phyloP scores from a whole-genome alignment of 2,797 vertebrate genomes.

The Channa striata region DNA sequence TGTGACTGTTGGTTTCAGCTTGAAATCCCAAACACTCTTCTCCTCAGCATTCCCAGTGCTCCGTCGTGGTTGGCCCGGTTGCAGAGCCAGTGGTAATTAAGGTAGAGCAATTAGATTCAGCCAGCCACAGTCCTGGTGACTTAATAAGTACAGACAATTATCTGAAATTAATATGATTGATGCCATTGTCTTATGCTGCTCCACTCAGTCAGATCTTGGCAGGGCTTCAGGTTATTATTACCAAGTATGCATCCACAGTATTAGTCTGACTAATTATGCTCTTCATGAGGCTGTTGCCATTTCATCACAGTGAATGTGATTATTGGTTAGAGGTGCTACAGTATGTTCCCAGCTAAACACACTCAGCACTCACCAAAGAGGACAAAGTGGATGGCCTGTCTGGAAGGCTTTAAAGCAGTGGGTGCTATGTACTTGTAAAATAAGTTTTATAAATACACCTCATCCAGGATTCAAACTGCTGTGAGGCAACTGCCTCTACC shows the following conservation, averaged over 20 bases:
- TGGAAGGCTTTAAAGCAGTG: conserved; percentile 26
- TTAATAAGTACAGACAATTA: conserved; percentile 73
- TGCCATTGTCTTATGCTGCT: conserved; percentile 53
- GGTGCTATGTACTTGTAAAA: conserved; percentile 43
- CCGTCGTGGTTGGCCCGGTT: conserved; percentile 49
- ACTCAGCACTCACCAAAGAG: conserved; percentile 36
- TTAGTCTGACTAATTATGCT: conserved; percentile 65
- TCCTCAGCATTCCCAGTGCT: conserved; percentile 23
- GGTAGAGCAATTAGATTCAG: conserved; percentile 64
- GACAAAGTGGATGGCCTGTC: conserved; percentile 40
- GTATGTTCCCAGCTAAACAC: conserved; percentile 57
- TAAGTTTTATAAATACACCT: conserved; percentile 56
- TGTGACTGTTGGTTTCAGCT: conserved; percentile 47
- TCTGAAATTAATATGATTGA: conserved; percentile 74
- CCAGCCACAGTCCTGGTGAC: conserved; percentile 49
- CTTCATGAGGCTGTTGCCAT: conserved; percentile 26
- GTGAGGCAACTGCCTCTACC: conserved; percentile 46
- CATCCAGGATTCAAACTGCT: conserved; percentile 45
- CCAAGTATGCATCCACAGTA: conserved; percentile 43
- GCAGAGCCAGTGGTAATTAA: conserved; percentile 67
- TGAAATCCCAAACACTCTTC: conserved; percentile 20
- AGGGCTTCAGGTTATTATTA: conserved; percentile 58
- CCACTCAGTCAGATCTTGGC: conserved; percentile 60
- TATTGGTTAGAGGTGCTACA: conserved; percentile 56
- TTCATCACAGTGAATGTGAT: conserved; percentile 65